A percentile compares a stretch with the other conserved stretches of the same genome.
Evolutionary conservation across 1,140 invertebrate species (phyloP).

Genomic region (Chionoecetes opilio): DNA sequence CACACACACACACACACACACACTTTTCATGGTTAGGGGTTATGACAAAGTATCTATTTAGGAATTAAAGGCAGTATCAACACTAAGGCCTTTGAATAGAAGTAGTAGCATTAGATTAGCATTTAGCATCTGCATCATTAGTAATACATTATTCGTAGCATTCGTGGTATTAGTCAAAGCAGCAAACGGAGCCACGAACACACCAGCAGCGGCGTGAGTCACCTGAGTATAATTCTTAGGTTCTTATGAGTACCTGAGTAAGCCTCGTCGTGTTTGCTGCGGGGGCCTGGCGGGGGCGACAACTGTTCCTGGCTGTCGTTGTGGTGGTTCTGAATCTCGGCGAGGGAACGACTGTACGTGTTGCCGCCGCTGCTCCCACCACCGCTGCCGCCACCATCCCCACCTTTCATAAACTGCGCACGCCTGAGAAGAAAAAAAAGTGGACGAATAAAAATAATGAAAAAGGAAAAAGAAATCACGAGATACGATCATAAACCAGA

Average conservation of each 20-base stretch:
- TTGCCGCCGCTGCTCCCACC: conserved; percentile 39
- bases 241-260: conserved; percentile 79
- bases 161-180: too few species aligned
- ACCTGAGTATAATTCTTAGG: too few species aligned
- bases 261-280: conserved; percentile 78
- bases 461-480: too few species aligned
- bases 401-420: conserved; percentile 56
- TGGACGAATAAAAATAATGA: too few species aligned
- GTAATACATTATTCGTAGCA: background rate
- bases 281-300: conserved; percentile 71
- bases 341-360: conserved; percentile 55
- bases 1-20: too few species aligned
- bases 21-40: too few species aligned
- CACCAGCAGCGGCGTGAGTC: too few species aligned
- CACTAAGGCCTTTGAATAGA: background rate
- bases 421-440: background rate
- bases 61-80: background rate
- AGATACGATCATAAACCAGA: too few species aligned
- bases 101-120: background rate
- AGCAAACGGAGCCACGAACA: too few species aligned
- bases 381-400: conserved; percentile 38
- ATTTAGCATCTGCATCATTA: background rate
- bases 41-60: too few species aligned
- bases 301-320: conserved; percentile 79
- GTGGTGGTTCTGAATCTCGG: conserved; percentile 72